These are phyloP conservation scores for Cyclophora albipunctata DNA, from an alignment of 2,888 invertebrate genomes.

Conservation along the genomic window DNA sequence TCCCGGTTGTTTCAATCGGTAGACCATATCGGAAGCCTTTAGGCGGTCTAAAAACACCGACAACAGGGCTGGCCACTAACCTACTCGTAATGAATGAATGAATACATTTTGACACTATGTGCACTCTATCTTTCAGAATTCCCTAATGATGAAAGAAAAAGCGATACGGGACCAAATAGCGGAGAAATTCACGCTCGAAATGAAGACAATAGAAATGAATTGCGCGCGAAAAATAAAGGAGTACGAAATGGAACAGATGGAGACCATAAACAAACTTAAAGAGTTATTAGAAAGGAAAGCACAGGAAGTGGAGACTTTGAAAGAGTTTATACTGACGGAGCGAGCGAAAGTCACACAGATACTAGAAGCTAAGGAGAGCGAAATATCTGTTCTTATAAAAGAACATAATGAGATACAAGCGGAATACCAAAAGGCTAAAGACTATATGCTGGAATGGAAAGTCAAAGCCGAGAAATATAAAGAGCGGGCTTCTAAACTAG, in stretches of 20 bases:
- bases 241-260: conserved; percentile 67
- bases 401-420: conserved; percentile 55
- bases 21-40: too few relatives aligned
- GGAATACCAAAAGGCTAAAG: conserved; percentile 54
- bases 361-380: conserved; percentile 68
- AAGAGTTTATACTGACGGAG: conserved; percentile 68
- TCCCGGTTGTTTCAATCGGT: too few relatives aligned
- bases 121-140: conserved; percentile 46
- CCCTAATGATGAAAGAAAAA: conserved; percentile 70
- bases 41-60: too few relatives aligned
- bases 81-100: too few relatives aligned
- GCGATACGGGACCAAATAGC: conserved; percentile 81
- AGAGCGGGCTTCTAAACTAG: conserved; percentile 45
- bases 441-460: conserved; percentile 48
- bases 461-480: conserved; percentile 55
- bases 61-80: too few relatives aligned
- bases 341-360: conserved; percentile 67
- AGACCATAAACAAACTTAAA: conserved; percentile 60
- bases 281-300: conserved; percentile 68
- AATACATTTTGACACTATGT: too few relatives aligned
- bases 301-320: conserved; percentile 68
- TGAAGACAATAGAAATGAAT: conserved; percentile 75
- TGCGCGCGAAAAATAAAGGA: conserved; percentile 65
- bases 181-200: conserved; percentile 77
- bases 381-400: conserved; percentile 62